A percentile compares a stretch with the other conserved stretches of the same genome.
Evolutionary conservation across 2,888 invertebrate species (phyloP).

Genomic region (Tinea pellionella): DNA sequence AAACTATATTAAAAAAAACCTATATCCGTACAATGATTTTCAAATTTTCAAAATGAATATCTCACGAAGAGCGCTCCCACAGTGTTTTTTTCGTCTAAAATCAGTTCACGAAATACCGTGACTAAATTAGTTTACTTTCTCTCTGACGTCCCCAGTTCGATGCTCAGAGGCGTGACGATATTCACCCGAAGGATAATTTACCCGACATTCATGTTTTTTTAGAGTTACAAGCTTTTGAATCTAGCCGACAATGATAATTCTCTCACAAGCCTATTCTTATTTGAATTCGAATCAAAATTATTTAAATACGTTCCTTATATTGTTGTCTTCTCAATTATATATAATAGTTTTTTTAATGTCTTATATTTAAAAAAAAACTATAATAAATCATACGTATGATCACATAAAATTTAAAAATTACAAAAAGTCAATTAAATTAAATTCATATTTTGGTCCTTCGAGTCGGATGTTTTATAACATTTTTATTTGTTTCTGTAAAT

Average conservation of each 20-base stretch:
- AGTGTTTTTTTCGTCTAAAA: background rate
- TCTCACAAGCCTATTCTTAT: background rate
- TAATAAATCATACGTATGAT: no score
- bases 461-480: no score
- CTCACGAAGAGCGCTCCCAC: background rate
- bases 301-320: no score
- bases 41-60: background rate
- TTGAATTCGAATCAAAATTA: background rate
- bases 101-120: background rate
- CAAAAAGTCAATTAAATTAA: no score
- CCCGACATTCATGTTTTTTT: conserved; percentile 1
- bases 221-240: background rate
- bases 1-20: no score
- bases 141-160: background rate
- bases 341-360: no score
- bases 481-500: no score
- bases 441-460: no score
- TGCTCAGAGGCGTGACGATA: background rate
- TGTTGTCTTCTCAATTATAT: no score
- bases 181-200: background rate
- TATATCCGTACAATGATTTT: background rate
- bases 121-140: background rate
- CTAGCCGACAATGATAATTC: conserved; percentile 2
- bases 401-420: no score
- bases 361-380: no score